A percentile compares a stretch with the other conserved stretches of the same genome.
These are phyloP conservation scores for Osmoderma eremita DNA, from an alignment of 2,888 invertebrate species.

Conservation along the genomic window DNA sequence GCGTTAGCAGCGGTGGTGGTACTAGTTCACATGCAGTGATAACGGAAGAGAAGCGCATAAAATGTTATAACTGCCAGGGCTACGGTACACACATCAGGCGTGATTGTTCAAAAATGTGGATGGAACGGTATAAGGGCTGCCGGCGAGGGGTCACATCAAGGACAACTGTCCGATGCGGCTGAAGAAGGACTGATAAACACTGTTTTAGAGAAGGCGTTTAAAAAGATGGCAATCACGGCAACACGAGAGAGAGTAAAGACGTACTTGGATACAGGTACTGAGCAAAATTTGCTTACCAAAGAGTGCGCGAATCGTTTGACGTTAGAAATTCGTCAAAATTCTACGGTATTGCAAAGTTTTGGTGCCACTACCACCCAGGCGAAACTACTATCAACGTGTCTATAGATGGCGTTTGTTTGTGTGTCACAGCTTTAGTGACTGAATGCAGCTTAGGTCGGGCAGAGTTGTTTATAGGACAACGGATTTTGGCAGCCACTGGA, in stretches of 20 bases:
- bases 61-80: slow-evolving; percentile 7
- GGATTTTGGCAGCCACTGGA: slow-evolving; percentile 26
- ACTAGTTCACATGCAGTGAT: background rate
- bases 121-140: background rate
- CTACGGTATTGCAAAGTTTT: slow-evolving; percentile 29
- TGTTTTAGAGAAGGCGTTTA: background rate
- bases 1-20: background rate
- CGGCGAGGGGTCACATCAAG: background rate
- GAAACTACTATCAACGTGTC: slow-evolving; percentile 8
- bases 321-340: slow-evolving; percentile 2
- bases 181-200: slow-evolving; percentile 5
- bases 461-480: slow-evolving; percentile 32
- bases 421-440: slow-evolving; percentile 30
- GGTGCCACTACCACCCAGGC: slow-evolving; percentile 26
- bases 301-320: slow-evolving; percentile 33
- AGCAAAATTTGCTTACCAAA: slow-evolving; percentile 26
- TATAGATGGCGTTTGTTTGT: slow-evolving; percentile 19
- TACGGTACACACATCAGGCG: slow-evolving; percentile 1
- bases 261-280: slow-evolving; percentile 37
- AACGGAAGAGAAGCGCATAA: background rate
- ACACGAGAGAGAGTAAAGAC: slow-evolving; percentile 27
- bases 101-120: slow-evolving; percentile 4
- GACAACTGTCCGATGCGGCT: background rate
- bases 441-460: slow-evolving; percentile 7
- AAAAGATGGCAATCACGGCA: slow-evolving; percentile 23